phyloP scores from a whole-genome alignment of 2,888 invertebrate species.

The Phengaris arion region DNA sequence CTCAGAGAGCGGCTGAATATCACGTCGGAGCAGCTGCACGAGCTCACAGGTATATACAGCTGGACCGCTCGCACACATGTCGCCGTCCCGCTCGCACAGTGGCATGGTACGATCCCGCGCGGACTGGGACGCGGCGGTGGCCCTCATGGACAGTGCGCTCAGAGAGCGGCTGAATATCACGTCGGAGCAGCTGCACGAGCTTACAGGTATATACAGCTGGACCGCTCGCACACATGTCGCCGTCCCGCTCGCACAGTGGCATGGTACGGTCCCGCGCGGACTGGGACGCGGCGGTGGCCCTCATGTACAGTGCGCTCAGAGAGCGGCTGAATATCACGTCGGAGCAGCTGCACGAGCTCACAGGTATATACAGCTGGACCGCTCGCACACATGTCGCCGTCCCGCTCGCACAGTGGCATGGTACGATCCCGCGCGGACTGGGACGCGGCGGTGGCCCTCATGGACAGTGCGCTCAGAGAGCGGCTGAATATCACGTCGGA shows the following conservation, averaged over 20 bases:
- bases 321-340: conserved; percentile 86
- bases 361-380: conserved; percentile 46
- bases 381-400: too few relatives aligned
- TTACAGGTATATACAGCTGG: conserved; percentile 63
- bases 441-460: conserved; percentile 95
- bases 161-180: conserved; percentile 85
- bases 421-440: conserved; percentile 77
- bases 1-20: conserved; percentile 86
- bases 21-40: conserved; percentile 83
- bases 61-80: neutral
- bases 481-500: conserved; percentile 84
- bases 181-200: conserved; percentile 83
- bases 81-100: neutral
- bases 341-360: conserved; percentile 83
- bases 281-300: conserved; percentile 96
- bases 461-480: conserved; percentile 90
- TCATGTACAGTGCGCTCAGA: conserved; percentile 90
- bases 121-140: conserved; percentile 94
- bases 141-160: conserved; percentile 92
- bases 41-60: conserved; percentile 75
- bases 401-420: too few relatives aligned
- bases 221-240: too few relatives aligned
- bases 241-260: too few relatives aligned
- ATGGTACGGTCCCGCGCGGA: conserved; percentile 50
- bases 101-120: conserved; percentile 45